phyloP scores from a whole-genome alignment of 1,140 invertebrate species.

The Neodiprion virginianus region DNA sequence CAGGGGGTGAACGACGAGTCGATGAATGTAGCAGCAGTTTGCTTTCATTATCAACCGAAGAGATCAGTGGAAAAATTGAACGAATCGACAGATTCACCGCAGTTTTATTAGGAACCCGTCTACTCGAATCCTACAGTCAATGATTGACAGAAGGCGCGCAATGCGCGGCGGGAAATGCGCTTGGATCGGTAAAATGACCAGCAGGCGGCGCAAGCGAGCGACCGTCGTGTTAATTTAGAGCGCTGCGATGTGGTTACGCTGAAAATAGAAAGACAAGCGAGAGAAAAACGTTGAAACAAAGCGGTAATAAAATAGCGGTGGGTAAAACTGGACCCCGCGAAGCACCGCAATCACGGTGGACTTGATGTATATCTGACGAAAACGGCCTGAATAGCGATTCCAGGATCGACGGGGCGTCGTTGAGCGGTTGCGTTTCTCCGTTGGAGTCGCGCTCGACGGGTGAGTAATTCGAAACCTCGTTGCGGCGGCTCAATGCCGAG shows the following conservation, averaged over 20 bases:
- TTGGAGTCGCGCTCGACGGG: not conserved
- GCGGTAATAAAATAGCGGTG: too few relatives aligned
- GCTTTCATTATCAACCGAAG: not conserved
- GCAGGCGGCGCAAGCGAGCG: not conserved
- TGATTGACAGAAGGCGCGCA: not conserved
- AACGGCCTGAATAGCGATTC: not conserved
- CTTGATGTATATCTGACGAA: not conserved
- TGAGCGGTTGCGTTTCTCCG: not conserved
- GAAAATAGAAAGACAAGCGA: not conserved
- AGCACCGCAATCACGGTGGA: too few relatives aligned
- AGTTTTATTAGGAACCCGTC: not conserved
- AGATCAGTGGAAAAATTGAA: not conserved
- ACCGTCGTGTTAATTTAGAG: not conserved
- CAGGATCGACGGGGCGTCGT: not conserved
- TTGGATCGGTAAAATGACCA: not conserved
- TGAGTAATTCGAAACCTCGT: not conserved
- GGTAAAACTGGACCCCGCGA: too few relatives aligned
- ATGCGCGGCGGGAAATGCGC: conserved; percentile 1
- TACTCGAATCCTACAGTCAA: not conserved
- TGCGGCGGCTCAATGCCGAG: too few relatives aligned
- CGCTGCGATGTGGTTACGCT: not conserved
- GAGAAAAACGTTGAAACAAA: too few relatives aligned
- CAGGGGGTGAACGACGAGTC: not conserved
- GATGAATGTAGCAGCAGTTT: not conserved
- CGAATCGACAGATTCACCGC: not conserved